phyloP scores from a whole-genome alignment of 2,797 vertebrate species.

The Margarornis squamiger region DNA sequence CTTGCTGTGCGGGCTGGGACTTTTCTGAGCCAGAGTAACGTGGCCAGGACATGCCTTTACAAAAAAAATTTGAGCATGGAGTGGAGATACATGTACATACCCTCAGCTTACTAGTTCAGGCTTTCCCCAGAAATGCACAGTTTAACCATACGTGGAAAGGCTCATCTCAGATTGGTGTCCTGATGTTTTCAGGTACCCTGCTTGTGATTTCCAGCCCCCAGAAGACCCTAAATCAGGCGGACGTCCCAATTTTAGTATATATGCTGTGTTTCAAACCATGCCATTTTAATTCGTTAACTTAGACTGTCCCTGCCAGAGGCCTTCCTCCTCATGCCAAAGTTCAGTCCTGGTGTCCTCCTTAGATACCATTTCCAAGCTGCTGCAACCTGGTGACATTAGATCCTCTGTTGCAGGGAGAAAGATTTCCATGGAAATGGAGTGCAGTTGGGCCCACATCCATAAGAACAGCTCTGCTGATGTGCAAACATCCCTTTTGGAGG shows the following conservation, averaged over 20 bases:
- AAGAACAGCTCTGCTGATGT: background rate
- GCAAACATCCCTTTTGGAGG: background rate
- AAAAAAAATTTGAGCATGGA: background rate
- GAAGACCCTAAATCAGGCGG: background rate
- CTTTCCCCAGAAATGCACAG: background rate
- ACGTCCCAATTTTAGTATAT: too few relatives aligned
- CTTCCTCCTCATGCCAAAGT: background rate
- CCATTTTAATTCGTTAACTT: background rate
- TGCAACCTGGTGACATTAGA: rapidly evolving
- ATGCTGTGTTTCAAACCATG: background rate
- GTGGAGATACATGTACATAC: background rate
- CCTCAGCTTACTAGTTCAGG: background rate
- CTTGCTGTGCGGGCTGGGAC: background rate
- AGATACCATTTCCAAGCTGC: background rate
- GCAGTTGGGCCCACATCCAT: rapidly evolving
- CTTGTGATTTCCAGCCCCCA: background rate
- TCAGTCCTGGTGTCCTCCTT: background rate
- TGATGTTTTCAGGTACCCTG: background rate
- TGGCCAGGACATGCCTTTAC: background rate
- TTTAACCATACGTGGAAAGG: background rate
- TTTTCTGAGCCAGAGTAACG: background rate
- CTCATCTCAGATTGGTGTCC: background rate
- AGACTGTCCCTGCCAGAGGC: background rate
- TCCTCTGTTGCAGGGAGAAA: background rate
- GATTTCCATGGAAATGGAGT: background rate